Base-by-base conservation (phyloP, 2,888 invertebrate genomes). In the Andrena camellia region DNA sequence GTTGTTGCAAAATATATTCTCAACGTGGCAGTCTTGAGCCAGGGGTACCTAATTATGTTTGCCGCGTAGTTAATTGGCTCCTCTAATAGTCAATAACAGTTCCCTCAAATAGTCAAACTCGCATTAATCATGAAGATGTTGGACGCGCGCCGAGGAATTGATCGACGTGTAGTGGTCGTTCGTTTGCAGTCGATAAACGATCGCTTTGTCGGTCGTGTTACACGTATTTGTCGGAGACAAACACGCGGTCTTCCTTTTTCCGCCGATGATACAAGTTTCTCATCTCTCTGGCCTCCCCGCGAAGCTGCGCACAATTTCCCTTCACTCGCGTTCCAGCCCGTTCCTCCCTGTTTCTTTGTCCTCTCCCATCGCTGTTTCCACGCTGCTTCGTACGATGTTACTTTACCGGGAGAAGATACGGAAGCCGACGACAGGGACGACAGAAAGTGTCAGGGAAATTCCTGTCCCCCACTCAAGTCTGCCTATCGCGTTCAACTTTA, bases 121-220 rank as follows among this genome's bases (percentile, higher is more conserved):
- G 42, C 13, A 42, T 42, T 42, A 42, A 42, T 17, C 42, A 42
- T 1, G 42, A 42, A 17, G 42, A 42, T 42, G 42, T 42, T 42
- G 17, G 42, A 17, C 42, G 5, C 42, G 5, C 42, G 17, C 42
- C 17, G 42, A 7, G 5, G 1, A n/a, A 10, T 17, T 17, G 20
- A 10, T 31, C 60, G 52, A 20, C 26, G n/a, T n/a, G 17, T 35
- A 67, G 63, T 68, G 67, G 20, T 3, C 60, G 69, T 78, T 78
- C 78, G 68, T 52, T 73, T 57, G 63, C 2, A 5, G 31, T 31
- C 63, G 68, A 64, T 63, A 69, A 68, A 69, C 70, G 70, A 79
- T 75, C 60, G 64, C 52, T 70, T 69, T 60, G 31, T 23, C 63
- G 76, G 31, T 50, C 33, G 57, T 48, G 73, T 67, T 67, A 8